These are phyloP conservation scores for Ormyrus thymus DNA, from an alignment of 2,888 invertebrate genomes.

Conservation along the genomic window DNA sequence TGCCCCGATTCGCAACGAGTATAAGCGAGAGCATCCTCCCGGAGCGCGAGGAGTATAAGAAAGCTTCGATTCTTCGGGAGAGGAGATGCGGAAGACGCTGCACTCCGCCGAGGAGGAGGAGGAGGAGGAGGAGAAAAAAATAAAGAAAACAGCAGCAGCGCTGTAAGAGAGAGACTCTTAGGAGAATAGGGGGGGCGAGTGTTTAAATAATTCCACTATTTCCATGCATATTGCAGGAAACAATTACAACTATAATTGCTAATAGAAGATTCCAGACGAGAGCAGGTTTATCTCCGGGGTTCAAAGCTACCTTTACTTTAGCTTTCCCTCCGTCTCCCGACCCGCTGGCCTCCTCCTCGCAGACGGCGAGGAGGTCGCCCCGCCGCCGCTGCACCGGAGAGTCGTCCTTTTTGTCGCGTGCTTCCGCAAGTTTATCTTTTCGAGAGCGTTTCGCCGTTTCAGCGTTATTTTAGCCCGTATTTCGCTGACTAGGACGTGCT, in stretches of 20 bases:
- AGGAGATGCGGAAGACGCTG: neutral
- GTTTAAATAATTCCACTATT: slow-evolving; percentile 75
- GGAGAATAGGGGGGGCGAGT: slow-evolving; percentile 54
- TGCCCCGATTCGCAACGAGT: slow-evolving; percentile 59
- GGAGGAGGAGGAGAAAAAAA: too few relatives aligned
- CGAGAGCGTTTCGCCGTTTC: slow-evolving; percentile 27
- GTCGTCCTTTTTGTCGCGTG: slow-evolving; percentile 53
- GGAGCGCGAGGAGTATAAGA: neutral
- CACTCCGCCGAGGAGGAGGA: too few relatives aligned
- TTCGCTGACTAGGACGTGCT: slow-evolving; percentile 36
- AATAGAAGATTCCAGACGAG: slow-evolving; percentile 75
- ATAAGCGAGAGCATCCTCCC: slow-evolving; percentile 17
- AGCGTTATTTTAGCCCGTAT: slow-evolving; percentile 38
- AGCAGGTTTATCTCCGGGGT: slow-evolving; percentile 72
- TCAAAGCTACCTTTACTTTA: slow-evolving; percentile 63
- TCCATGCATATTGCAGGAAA: slow-evolving; percentile 75
- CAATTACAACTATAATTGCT: slow-evolving; percentile 75
- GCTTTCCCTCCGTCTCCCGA: slow-evolving; percentile 56
- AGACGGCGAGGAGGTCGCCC: neutral
- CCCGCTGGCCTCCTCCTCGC: slow-evolving; percentile 47
- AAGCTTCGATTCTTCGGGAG: slow-evolving; percentile 23
- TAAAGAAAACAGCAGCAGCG: neutral
- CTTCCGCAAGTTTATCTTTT: slow-evolving; percentile 47
- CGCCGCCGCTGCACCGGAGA: slow-evolving; percentile 49
- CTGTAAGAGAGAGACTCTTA: slow-evolving; percentile 49